A percentile compares a stretch with the other conserved stretches of the same genome.
Conservation (phyloP, 2,113 vertebrate genomes). For the Hipposideros armiger region DNA sequence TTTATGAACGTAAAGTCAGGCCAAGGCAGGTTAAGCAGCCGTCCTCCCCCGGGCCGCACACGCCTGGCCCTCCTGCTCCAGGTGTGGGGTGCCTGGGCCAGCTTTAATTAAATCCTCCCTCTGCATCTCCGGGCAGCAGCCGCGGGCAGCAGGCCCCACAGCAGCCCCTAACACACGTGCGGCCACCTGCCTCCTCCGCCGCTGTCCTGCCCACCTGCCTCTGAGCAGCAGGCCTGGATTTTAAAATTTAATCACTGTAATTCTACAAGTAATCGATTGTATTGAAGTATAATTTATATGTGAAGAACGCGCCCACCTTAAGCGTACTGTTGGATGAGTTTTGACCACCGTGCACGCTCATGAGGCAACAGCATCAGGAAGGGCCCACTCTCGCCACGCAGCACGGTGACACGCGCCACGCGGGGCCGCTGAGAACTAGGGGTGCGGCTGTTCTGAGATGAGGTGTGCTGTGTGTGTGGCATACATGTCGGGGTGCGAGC, state of each 20-base stretch:
- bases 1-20: conserved; percentile 54
- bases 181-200: fast-evolving
- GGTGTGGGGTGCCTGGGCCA: not conserved
- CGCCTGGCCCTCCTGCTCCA: not conserved
- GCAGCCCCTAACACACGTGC: fast-evolving
- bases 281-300: not conserved
- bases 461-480: fast-evolving
- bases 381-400: fast-evolving
- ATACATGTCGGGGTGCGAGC: fast-evolving
- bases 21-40: not conserved
- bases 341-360: fast-evolving
- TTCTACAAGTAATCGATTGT: not conserved
- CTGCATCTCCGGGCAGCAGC: not conserved
- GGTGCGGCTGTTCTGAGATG: fast-evolving
- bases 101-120: conserved; percentile 13
- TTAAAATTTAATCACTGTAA: not conserved
- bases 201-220: not conserved
- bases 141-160: not conserved
- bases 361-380: fast-evolving
- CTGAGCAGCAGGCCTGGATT: not conserved
- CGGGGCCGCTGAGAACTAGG: fast-evolving
- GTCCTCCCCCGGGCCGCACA: too few species aligned
- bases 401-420: fast-evolving
- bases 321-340: not conserved
- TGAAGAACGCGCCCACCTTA: not conserved